These are phyloP conservation scores for Antedon mediterranea DNA, from an alignment of 53 echinoderm and acorn worm species.

Conservation along the genomic window DNA sequence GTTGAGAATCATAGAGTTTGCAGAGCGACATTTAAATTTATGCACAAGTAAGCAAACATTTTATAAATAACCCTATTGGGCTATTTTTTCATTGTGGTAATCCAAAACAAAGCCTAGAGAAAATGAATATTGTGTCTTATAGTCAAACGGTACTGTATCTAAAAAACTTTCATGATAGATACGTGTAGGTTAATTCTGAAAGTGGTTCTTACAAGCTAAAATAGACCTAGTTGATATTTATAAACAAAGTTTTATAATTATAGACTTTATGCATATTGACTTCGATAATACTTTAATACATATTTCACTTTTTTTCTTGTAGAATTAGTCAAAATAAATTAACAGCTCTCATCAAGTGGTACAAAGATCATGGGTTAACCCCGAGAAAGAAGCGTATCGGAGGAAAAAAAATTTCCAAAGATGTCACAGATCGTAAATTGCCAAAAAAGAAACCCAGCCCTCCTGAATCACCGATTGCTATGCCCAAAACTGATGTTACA, in stretches of 20 bases:
- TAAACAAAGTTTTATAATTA: too few species aligned
- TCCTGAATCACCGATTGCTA: neutral
- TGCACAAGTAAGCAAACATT: neutral
- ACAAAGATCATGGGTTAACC: neutral
- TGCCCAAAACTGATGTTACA: neutral
- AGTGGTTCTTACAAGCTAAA: too few species aligned
- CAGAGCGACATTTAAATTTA: neutral
- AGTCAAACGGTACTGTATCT: too few species aligned
- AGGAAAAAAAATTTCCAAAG: neutral
- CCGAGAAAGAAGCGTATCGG: neutral
- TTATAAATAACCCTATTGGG: too few species aligned
- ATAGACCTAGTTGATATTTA: too few species aligned
- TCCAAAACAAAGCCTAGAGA: too few species aligned
- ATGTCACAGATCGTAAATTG: neutral
- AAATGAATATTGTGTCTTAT: too few species aligned
- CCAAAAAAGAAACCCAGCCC: neutral
- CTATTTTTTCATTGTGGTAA: too few species aligned
- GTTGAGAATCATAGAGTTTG: neutral
- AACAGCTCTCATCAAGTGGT: neutral
- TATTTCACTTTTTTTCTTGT: neutral
- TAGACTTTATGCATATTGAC: too few species aligned
- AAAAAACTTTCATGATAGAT: too few species aligned
- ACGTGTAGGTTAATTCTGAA: too few species aligned
- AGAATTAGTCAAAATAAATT: neutral
- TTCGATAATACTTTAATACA: too few species aligned